Evolutionary conservation across 2,888 invertebrate genomes (phyloP), one percentile per base, ranked within the genome.

Genomic region (Philhelius pedissequus): DNA sequence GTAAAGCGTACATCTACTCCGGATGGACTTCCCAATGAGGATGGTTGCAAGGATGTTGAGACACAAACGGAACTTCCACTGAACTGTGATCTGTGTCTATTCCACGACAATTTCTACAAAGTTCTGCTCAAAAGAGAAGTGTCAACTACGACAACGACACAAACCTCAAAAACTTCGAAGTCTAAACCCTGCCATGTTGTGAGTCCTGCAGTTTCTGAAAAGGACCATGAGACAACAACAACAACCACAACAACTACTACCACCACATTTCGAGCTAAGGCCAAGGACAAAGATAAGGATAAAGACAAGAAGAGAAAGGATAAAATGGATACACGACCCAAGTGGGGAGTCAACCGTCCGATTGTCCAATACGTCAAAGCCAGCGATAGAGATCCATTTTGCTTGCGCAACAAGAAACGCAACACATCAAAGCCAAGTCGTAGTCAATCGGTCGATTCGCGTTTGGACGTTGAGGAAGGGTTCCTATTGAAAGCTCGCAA

Each of bases 361-460:
- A 94, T 95, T 25, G 96, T 96, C 9, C 95, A 96, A 88, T 97
- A 97, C 89, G 93, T 97, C 79, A 97, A 97, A 89, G 97, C 97
- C 91, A 97, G 97, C 89, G 97, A 97, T 90, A 96, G 97, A 88
- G 97, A 97, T 92, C 96, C 96, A 0, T 94, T 96, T 90, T 96
- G 96, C 88, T 86, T 91, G 81, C 88, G 91, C 15, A 94, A 94
- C 81, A 94, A 95, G 90, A 94, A 94, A 89, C 92, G 94, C 84
- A 64, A 70, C 76, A 71, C 35, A 22, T 48, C 79, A 2, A 95
- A 96, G 90, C 91, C 94, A 70, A 92, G 89, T 2, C 93, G 94
- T 86, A 93, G 95, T 1, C 89, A 88, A 6, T 91, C 91, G 1
- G 89, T 91, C 54, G 91, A 91, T 77, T 90, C 91, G 0, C 87